Base-by-base conservation (phyloP, 1,140 invertebrate genomes). In the Drosophila ananassae region DNA sequence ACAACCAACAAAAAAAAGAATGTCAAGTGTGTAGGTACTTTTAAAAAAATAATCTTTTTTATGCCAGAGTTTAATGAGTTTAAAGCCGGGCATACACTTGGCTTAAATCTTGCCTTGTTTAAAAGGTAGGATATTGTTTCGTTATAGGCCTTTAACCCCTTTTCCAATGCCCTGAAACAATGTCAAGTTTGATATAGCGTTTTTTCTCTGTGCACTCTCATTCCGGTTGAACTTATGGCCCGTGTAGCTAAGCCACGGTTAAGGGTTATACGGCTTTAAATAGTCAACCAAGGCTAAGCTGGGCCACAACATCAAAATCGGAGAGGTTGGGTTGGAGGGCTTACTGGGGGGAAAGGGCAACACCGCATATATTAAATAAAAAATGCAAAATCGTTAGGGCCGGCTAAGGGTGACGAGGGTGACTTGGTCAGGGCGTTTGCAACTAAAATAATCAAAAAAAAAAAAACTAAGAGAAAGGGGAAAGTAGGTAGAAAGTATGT, bases 381-480 rank as follows among this genome's bases (percentile, higher is more conserved):
- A 77, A 79, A 80, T 73, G 81, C 60, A 60, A 84, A 84, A 79
- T 60, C 54, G 57, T 63, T 69, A 34, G 73, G 61, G 69, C 59
- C 62, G 50, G 55, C 63, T 57, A 21, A 10, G 44, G 66, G 63
- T 69, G 66, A 69, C 37, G 66, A 69, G 66, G 57, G 57, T 51
- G 59, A 50, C 47, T 62, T 37, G 52, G 54, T 41, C 54, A 25
- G 47, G 52, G 52, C 21, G 73, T 51, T 37, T 72, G 74, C 61
- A 73, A 71, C 72, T 85, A 80, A 85, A 85, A 85, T 85, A 85
- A 85, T 87, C 73, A 85, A 77, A 85, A 77, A 85, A 77, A 85
- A 77, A 59, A 83, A 53, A 32, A 41, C 47, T 41, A 54, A 12
- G 21, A 2, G 12, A 68, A 67, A 44, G 61, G 48, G 53, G 37